phyloP scores from a whole-genome alignment of 1,140 invertebrate species.

The Zaprionus capensis region DNA sequence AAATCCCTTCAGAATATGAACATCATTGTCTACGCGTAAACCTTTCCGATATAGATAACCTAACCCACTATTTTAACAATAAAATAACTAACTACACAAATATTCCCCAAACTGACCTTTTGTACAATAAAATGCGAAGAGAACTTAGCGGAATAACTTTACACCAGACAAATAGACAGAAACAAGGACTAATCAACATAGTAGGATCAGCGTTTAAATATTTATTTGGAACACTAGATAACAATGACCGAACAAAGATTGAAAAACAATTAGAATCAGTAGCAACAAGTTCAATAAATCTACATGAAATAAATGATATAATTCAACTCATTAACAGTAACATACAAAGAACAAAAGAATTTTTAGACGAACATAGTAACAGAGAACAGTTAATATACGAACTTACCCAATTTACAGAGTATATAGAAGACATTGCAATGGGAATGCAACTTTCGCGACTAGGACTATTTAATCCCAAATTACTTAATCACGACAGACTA shows the following conservation, averaged over 20 bases:
- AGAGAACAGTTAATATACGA: conserved; percentile 20
- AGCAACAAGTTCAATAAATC: conserved; percentile 14
- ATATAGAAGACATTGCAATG: too few relatives aligned
- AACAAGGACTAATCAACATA: conserved; percentile 18
- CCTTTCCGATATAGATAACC: neutral
- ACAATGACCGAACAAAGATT: neutral
- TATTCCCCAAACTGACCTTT: neutral
- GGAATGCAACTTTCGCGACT: too few relatives aligned
- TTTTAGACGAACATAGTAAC: conserved; percentile 16
- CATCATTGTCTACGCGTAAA: conserved; percentile 8
- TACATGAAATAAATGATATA: conserved; percentile 22
- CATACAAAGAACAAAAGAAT: conserved; percentile 22
- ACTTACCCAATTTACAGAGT: neutral
- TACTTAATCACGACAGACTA: neutral
- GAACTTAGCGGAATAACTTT: conserved; percentile 5
- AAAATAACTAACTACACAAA: neutral
- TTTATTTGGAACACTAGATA: neutral
- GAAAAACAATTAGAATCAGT: conserved; percentile 21
- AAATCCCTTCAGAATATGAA: conserved; percentile 8
- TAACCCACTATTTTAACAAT: conserved; percentile 3
- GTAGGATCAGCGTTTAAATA: conserved; percentile 13
- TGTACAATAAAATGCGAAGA: conserved; percentile 17
- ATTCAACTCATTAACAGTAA: conserved; percentile 7
- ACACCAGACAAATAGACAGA: conserved; percentile 12
- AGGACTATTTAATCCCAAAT: neutral